phyloP scores from a whole-genome alignment of 1,140 invertebrate species.

The Drosophila takahashii region DNA sequence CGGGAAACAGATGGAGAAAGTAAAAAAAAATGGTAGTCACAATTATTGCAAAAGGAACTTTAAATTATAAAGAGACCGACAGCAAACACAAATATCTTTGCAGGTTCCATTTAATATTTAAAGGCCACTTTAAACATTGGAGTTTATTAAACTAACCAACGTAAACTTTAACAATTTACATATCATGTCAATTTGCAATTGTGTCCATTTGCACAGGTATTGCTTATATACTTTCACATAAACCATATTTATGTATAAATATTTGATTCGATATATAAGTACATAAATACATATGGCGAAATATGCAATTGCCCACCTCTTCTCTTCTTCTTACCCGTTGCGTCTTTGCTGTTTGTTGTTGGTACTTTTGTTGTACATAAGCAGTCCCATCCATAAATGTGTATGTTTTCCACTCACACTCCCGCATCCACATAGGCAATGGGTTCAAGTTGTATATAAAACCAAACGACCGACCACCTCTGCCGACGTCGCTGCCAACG shows the following conservation, averaged over 20 bases:
- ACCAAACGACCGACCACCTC: constrained; percentile 46
- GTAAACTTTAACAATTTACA: constrained; percentile 44
- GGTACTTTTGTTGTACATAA: constrained; percentile 58
- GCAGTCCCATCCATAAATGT: constrained; percentile 31
- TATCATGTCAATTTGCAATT: constrained; percentile 39
- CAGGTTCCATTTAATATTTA: too few species aligned
- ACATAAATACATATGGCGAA: constrained; percentile 36
- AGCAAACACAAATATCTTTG: too few species aligned
- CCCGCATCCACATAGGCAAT: constrained; percentile 54
- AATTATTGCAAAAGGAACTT: not conserved
- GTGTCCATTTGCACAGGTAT: constrained; percentile 32
- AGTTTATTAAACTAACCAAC: constrained; percentile 21
- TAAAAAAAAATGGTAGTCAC: not conserved
- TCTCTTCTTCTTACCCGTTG: constrained; percentile 6
- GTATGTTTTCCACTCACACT: constrained; percentile 57
- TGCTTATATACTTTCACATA: constrained; percentile 7
- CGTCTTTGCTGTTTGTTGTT: constrained; percentile 50
- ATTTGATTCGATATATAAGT: constrained; percentile 37
- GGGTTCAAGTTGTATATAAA: constrained; percentile 77
- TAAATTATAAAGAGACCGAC: too few species aligned
- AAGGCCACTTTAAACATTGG: not conserved
- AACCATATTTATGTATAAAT: constrained; percentile 16
- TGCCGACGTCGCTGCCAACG: constrained; percentile 38
- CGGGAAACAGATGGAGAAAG: not conserved
- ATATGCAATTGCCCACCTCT: constrained; percentile 50